Percentiles rank a stretch among this genome's conserved stretches.
These are phyloP conservation scores for Drosophila diplacantha DNA, from an alignment of 2,888 invertebrate species.

Conservation along the genomic window DNA sequence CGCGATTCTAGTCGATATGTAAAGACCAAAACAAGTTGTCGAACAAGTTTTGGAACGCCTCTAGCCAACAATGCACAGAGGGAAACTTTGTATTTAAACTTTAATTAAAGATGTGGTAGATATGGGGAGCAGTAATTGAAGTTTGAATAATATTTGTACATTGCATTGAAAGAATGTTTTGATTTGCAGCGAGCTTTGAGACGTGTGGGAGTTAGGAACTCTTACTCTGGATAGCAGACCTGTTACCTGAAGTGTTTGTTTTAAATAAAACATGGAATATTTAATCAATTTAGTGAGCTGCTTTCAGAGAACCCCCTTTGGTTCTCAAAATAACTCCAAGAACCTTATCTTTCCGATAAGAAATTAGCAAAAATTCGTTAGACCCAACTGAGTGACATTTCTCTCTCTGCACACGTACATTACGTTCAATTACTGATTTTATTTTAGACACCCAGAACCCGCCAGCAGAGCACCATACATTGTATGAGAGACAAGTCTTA, in stretches of 20 bases:
- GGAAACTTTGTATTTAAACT: neutral
- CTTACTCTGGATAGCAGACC: neutral
- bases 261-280: neutral
- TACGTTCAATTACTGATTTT: conserved; percentile 15
- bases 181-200: neutral
- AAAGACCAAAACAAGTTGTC: conserved; percentile 69
- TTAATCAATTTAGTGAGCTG: neutral
- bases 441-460: conserved; percentile 29
- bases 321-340: neutral
- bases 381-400: neutral
- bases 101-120: neutral
- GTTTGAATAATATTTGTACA: neutral
- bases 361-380: neutral
- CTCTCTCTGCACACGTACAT: conserved; percentile 13
- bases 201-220: neutral
- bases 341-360: neutral
- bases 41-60: conserved; percentile 74
- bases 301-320: fast-evolving
- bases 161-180: neutral
- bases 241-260: neutral
- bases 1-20: conserved; percentile 64
- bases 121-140: neutral
- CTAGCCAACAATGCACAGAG: conserved; percentile 36
- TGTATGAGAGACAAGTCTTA: conserved; percentile 68
- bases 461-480: conserved; percentile 40